Conservation (phyloP, 2,888 invertebrate species). For the Conistra vaccinii region DNA sequence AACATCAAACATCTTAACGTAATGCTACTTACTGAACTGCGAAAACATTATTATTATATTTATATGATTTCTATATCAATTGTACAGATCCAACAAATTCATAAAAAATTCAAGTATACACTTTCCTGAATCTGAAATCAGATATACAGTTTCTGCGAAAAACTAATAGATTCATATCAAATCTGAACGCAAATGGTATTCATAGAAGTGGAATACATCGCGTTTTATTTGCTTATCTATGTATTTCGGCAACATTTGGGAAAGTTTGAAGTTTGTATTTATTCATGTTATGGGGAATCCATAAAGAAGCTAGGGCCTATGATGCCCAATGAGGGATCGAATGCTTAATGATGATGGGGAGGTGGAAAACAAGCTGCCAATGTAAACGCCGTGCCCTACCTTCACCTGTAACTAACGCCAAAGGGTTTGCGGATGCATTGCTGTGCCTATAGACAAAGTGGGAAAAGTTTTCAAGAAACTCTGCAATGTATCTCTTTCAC, state of each 20-base stretch:
- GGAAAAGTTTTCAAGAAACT: not conserved
- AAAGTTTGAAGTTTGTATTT: constrained; percentile 12
- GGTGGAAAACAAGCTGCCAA: not conserved
- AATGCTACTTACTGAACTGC: not conserved
- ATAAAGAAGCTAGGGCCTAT: not conserved
- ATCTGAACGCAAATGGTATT: constrained; percentile 20
- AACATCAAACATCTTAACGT: not conserved
- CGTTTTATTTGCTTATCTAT: not conserved
- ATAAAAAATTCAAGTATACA: not conserved
- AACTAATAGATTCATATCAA: not conserved
- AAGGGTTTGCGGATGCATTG: not conserved
- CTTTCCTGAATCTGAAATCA: not conserved
- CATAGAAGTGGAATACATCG: constrained; percentile 14
- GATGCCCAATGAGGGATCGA: not conserved
- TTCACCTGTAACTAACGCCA: not conserved
- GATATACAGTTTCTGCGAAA: constrained; percentile 18
- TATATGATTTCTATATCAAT: not conserved
- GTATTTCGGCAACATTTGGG: not conserved
- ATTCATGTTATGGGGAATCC: not conserved
- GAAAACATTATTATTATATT: not conserved
- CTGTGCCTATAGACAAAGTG: not conserved
- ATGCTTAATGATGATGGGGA: not conserved
- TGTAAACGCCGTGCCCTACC: not conserved
- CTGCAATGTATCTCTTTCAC: not conserved
- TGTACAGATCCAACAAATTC: not conserved